A percentile compares a stretch with the other conserved stretches of the same genome.
phyloP scores from a whole-genome alignment of 2,797 vertebrate genomes.

The Microctenopoma steveboyesi region DNA sequence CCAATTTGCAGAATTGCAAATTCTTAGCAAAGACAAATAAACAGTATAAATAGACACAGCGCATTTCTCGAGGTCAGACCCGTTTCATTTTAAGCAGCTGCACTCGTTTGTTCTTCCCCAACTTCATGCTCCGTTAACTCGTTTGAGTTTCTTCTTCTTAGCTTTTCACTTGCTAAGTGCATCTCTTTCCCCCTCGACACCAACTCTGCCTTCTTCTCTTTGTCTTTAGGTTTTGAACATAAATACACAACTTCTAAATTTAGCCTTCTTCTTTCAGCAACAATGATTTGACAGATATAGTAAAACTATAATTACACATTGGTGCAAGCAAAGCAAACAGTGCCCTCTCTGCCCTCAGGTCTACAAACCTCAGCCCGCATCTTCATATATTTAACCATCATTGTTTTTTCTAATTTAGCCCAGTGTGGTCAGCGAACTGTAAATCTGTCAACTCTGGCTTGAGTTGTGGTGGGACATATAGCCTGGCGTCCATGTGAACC shows the following conservation, averaged over 20 bases:
- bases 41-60: no score
- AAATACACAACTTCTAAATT: background rate
- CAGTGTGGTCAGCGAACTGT: background rate
- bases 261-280: no score
- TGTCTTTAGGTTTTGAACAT: background rate
- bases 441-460: background rate
- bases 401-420: background rate
- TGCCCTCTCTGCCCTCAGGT: background rate
- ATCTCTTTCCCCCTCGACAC: no score
- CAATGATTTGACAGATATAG: background rate
- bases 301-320: background rate
- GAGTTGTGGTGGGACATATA: background rate
- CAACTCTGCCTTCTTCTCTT: no score
- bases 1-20: no score
- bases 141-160: no score
- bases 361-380: background rate
- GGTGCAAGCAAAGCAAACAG: background rate
- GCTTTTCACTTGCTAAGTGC: no score
- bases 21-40: no score
- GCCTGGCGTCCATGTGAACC: background rate
- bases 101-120: no score
- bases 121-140: no score
- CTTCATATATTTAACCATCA: background rate
- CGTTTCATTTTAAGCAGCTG: no score
- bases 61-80: no score